Percentiles rank a stretch among this genome's conserved stretches.
These are phyloP conservation scores for Zonotrichia leucophrys DNA, from an alignment of 2,113 vertebrate species.

Conservation along the genomic window DNA sequence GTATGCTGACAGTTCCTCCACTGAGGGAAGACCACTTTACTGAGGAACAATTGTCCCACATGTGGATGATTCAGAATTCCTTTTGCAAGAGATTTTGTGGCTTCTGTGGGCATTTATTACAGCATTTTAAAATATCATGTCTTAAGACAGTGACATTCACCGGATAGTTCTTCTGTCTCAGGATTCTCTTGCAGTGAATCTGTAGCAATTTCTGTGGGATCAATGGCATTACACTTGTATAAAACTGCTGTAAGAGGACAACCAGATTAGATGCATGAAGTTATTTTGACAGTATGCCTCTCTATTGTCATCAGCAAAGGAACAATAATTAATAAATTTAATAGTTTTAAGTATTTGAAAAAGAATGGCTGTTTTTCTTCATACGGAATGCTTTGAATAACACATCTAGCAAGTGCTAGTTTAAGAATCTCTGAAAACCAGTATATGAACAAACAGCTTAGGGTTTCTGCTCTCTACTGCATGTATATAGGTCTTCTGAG, in stretches of 20 bases:
- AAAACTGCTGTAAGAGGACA: neutral
- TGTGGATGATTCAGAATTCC: neutral
- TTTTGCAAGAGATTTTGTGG: constrained; percentile 19
- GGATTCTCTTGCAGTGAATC: neutral
- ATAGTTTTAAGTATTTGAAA: neutral
- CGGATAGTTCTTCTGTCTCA: neutral
- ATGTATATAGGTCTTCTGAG: neutral
- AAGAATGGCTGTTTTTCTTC: neutral
- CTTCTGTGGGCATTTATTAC: constrained; percentile 21
- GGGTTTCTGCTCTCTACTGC: neutral
- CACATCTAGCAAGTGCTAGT: neutral
- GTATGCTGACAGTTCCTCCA: constrained; percentile 36
- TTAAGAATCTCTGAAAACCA: neutral
- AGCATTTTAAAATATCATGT: constrained; percentile 1
- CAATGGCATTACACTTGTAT: neutral
- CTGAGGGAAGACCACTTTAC: constrained; percentile 14
- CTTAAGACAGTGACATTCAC: neutral
- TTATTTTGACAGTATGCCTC: neutral
- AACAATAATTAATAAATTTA: neutral
- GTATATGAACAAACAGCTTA: neutral
- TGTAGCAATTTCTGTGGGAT: neutral
- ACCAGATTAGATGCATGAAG: neutral
- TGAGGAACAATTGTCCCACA: constrained; percentile 42
- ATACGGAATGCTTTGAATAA: neutral
- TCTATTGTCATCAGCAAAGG: neutral